phyloP scores from a whole-genome alignment of 2,888 invertebrate species.

The Acleris laterana region DNA sequence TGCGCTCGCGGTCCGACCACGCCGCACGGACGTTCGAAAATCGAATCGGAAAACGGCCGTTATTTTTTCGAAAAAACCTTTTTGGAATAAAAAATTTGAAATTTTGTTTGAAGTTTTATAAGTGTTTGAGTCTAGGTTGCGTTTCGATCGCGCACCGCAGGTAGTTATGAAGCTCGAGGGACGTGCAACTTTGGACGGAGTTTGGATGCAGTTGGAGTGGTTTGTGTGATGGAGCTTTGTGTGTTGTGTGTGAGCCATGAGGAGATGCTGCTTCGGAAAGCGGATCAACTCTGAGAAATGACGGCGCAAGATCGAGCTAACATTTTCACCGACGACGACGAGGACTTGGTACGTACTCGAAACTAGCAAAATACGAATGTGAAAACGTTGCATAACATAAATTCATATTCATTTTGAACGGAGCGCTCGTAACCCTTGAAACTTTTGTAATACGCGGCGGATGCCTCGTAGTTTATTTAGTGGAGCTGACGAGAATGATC shows the following conservation, averaged over 20 bases:
- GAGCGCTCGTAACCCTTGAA: conserved; percentile 13
- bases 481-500: conserved; percentile 22
- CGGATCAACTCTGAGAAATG: conserved; percentile 65
- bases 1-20: conserved; percentile 55
- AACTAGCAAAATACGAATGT: no score
- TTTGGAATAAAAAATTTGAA: conserved; percentile 17
- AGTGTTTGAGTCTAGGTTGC: conserved; percentile 9
- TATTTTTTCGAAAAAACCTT: conserved; percentile 30
- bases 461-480: conserved; percentile 29
- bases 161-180: conserved; percentile 22
- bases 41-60: conserved; percentile 40
- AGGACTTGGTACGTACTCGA: conserved; percentile 71
- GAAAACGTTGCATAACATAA: no score
- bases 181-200: conserved; percentile 38
- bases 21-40: conserved; percentile 48
- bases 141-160: conserved; percentile 7
- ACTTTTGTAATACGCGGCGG: conserved; percentile 25
- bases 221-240: conserved; percentile 59
- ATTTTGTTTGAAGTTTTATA: background rate
- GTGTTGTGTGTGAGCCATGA: conserved; percentile 73
- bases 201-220: conserved; percentile 79
- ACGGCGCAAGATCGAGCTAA: conserved; percentile 74
- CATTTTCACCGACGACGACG: conserved; percentile 76
- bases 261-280: conserved; percentile 54
- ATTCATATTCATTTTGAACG: no score